Evolutionary conservation across 1,140 invertebrate genomes (phyloP).

Genomic region (Idris sp.): DNA sequence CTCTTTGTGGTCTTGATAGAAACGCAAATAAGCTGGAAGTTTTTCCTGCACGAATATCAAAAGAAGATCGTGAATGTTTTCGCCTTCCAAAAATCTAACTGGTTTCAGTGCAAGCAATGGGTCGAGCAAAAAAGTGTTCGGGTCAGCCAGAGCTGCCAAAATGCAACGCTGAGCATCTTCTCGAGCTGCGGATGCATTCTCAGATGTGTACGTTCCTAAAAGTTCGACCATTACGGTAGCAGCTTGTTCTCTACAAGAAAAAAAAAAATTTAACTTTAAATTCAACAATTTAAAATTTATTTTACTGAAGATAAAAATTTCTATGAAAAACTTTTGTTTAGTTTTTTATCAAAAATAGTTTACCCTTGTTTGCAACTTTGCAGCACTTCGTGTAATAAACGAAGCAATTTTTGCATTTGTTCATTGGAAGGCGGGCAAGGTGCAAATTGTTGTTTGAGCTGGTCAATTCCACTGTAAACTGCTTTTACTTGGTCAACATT

Average conservation of each 20-base stretch:
- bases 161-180: slow-evolving; percentile 98
- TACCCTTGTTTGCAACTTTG: slow-evolving; percentile 85
- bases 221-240: slow-evolving; percentile 98
- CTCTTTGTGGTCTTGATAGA: slow-evolving; percentile 95
- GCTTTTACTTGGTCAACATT: slow-evolving; percentile 90
- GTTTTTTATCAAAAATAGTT: slow-evolving; percentile 27
- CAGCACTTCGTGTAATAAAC: slow-evolving; percentile 92
- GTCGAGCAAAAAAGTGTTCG: slow-evolving; percentile 95
- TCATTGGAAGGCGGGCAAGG: slow-evolving; percentile 91
- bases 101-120: slow-evolving; percentile 95
- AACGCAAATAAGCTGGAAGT: slow-evolving; percentile 91
- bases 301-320: no score
- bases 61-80: slow-evolving; percentile 96
- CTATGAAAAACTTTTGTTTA: no score
- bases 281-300: no score
- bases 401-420: slow-evolving; percentile 94
- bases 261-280: no score
- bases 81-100: slow-evolving; percentile 96
- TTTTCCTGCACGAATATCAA: slow-evolving; percentile 97
- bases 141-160: slow-evolving; percentile 94
- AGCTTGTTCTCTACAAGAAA: slow-evolving; percentile 86
- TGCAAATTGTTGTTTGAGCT: slow-evolving; percentile 90
- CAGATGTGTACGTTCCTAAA: slow-evolving; percentile 95
- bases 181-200: slow-evolving; percentile 96
- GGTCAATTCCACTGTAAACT: slow-evolving; percentile 88